Percentiles rank a stretch among this genome's conserved stretches.
Evolutionary conservation across 2,113 vertebrate genomes (phyloP).

Genomic region (Labeo rohita): DNA sequence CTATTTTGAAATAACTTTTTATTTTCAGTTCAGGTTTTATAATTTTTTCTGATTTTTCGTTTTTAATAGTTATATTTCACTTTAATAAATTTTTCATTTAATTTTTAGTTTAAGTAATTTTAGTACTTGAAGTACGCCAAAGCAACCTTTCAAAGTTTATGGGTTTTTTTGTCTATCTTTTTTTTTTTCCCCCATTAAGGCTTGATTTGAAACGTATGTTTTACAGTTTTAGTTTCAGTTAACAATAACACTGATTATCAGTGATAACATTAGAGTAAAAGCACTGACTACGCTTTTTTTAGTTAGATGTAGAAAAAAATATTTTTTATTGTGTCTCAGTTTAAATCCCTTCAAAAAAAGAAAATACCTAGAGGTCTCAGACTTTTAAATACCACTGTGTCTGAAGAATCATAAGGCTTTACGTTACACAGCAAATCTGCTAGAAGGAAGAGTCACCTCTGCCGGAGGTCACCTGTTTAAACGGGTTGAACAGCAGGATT

Average conservation of each 20-base stretch:
- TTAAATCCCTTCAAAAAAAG: neutral
- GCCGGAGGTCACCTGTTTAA: slow-evolving; percentile 33
- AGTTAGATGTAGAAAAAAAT: neutral
- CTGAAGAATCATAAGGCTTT: neutral
- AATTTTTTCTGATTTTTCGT: no score
- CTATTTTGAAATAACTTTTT: no score
- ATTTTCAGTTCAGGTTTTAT: no score
- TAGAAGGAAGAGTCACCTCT: neutral
- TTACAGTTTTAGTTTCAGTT: neutral
- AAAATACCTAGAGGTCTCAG: neutral
- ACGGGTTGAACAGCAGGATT: slow-evolving; percentile 41
- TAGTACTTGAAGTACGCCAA: neutral
- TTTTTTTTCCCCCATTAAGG: no score
- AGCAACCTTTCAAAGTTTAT: neutral
- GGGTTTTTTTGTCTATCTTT: neutral
- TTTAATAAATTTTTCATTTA: neutral
- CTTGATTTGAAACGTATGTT: neutral
- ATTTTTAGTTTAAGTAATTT: neutral
- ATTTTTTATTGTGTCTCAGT: no score
- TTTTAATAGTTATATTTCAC: no score
- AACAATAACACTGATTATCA: neutral
- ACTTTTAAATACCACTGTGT: neutral
- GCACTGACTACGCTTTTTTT: neutral
- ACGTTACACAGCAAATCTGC: neutral
- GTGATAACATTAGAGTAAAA: neutral